Percentiles rank a stretch among this genome's conserved stretches.
These are phyloP conservation scores for Caradrina clavipalpis DNA, from an alignment of 2,888 invertebrate species.

Conservation along the genomic window DNA sequence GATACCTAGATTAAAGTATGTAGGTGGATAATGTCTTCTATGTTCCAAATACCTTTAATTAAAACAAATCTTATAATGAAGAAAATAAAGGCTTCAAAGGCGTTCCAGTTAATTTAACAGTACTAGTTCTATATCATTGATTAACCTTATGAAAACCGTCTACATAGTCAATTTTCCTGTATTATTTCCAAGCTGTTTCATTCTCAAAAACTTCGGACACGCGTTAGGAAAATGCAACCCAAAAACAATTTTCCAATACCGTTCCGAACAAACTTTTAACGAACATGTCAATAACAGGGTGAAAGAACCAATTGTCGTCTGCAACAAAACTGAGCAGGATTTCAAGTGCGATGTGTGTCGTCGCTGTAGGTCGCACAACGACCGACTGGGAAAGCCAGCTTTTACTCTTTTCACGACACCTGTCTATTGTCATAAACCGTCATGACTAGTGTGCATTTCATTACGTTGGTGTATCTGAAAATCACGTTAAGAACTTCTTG, in stretches of 20 bases:
- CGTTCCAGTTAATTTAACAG: too few species aligned
- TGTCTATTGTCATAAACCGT: slow-evolving; percentile 71
- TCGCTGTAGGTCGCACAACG: slow-evolving; percentile 84
- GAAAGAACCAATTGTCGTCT: slow-evolving; percentile 62
- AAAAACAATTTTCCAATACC: slow-evolving; percentile 8
- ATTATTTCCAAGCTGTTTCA: neutral
- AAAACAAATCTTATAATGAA: too few species aligned
- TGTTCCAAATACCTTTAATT: too few species aligned
- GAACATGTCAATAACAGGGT: slow-evolving; percentile 46
- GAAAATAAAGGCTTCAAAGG: too few species aligned
- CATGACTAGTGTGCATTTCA: slow-evolving; percentile 55
- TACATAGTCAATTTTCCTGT: neutral
- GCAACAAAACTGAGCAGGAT: slow-evolving; percentile 80
- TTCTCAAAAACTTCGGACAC: neutral
- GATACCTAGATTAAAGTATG: too few species aligned
- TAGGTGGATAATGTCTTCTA: too few species aligned
- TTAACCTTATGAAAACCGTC: too few species aligned
- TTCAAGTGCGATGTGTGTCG: slow-evolving; percentile 85
- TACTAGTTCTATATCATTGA: too few species aligned
- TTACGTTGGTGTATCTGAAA: slow-evolving; percentile 41
- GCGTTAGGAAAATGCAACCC: neutral
- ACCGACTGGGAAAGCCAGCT: slow-evolving; percentile 84
- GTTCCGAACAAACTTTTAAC: slow-evolving; percentile 10
- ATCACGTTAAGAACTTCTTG: slow-evolving; percentile 17
- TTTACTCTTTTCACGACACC: slow-evolving; percentile 80